These are phyloP conservation scores for Lacanobia oleracea DNA, from an alignment of 2,888 invertebrate genomes.

Conservation along the genomic window DNA sequence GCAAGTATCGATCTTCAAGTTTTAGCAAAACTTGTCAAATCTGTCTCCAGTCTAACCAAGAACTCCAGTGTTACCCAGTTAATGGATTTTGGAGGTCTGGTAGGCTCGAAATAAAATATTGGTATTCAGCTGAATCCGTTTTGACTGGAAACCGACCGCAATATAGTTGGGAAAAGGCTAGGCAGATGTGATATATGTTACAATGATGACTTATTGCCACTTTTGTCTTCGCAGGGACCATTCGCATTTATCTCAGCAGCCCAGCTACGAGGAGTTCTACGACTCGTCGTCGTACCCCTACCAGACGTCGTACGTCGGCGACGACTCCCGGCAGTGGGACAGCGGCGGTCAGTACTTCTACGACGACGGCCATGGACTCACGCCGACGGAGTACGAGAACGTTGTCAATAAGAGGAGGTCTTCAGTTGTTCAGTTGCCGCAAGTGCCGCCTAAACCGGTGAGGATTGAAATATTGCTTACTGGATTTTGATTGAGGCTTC, in stretches of 20 bases:
- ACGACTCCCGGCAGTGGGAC: constrained; percentile 94
- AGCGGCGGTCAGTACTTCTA: constrained; percentile 91
- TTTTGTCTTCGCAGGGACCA: constrained; percentile 84
- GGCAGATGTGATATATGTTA: no score
- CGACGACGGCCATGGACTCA: constrained; percentile 83
- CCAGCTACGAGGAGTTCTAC: constrained; percentile 92
- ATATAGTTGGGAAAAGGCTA: no score
- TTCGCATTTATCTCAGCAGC: constrained; percentile 86
- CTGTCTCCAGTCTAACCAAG: no score
- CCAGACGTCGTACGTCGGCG: constrained; percentile 89
- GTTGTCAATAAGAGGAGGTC: constrained; percentile 89
- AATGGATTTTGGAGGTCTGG: no score
- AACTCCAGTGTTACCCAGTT: no score
- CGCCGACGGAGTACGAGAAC: constrained; percentile 91
- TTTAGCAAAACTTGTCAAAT: no score
- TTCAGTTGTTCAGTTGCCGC: constrained; percentile 88
- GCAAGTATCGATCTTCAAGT: no score
- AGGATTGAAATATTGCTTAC: background rate
- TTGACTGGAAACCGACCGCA: no score
- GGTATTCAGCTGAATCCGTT: no score
- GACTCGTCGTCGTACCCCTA: constrained; percentile 92
- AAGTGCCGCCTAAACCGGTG: constrained; percentile 87
- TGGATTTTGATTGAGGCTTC: no score
- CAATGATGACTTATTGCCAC: background rate
- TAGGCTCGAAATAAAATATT: no score